A percentile compares a stretch with the other conserved stretches of the same genome.
Evolutionary conservation across 2,113 vertebrate species (phyloP).

Genomic region (Ceuthmochares aereus): DNA sequence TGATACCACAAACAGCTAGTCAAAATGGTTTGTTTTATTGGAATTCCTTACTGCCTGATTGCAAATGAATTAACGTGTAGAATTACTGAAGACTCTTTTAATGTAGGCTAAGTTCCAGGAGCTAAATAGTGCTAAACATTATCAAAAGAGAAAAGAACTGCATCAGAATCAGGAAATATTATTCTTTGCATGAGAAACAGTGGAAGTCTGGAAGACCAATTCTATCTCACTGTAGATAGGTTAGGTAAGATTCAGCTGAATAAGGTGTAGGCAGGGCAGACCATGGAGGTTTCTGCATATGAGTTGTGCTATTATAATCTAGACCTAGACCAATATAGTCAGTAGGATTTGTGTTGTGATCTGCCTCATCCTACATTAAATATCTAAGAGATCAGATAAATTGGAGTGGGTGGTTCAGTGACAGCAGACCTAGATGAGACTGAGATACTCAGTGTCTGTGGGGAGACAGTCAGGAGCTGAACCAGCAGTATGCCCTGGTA

Average conservation of each 20-base stretch:
- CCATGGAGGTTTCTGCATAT: neutral
- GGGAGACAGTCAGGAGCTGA: neutral
- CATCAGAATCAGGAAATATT: neutral
- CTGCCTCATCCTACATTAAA: neutral
- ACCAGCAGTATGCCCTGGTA: neutral
- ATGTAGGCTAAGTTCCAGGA: neutral
- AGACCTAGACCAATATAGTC: neutral
- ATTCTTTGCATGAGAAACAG: neutral
- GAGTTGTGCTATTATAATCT: neutral
- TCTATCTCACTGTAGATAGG: neutral
- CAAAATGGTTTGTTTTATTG: conserved; percentile 16
- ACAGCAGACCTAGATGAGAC: neutral
- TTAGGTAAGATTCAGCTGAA: neutral
- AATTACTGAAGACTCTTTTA: neutral
- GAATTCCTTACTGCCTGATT: conserved; percentile 1
- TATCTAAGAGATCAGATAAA: neutral
- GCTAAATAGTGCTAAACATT: neutral
- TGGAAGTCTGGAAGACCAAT: neutral
- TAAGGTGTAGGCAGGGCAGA: neutral
- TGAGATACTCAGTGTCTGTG: neutral
- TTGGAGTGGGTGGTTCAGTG: neutral
- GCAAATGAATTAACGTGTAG: conserved; percentile 50
- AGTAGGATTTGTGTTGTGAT: neutral
- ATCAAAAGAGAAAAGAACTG: neutral
- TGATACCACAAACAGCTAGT: neutral